Conservation (phyloP, 1,140 invertebrate species). For the Magallana gigas region DNA sequence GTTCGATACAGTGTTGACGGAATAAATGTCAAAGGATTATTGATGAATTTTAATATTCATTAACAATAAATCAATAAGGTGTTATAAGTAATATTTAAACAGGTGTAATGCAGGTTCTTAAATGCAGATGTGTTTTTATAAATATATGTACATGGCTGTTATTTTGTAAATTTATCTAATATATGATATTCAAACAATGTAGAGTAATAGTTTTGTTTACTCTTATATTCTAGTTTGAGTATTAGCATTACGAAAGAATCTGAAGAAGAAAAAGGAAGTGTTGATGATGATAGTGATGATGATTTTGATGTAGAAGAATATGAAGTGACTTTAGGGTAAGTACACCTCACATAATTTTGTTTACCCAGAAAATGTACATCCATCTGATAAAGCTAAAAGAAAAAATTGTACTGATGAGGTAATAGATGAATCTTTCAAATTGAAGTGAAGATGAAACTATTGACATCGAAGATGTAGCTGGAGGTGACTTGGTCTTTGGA, state of each 20-base stretch:
- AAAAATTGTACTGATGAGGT: background rate
- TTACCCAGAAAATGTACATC: background rate
- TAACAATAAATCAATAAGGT: no score
- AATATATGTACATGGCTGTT: no score
- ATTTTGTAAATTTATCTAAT: background rate
- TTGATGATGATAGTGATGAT: constrained; percentile 1
- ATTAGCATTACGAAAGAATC: background rate
- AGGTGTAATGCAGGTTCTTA: no score
- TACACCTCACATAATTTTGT: background rate
- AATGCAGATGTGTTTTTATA: no score
- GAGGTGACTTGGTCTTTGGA: background rate
- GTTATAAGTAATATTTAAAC: no score
- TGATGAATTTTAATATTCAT: no score
- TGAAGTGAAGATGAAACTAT: background rate
- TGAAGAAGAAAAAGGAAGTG: background rate
- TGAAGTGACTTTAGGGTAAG: constrained; percentile 15
- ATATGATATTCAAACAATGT: background rate
- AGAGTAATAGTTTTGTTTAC: background rate
- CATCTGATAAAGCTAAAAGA: background rate
- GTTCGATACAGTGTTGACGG: no score
- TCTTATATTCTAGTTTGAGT: background rate
- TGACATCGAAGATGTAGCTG: constrained; percentile 19
- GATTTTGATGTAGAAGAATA: background rate
- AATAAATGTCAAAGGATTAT: no score
- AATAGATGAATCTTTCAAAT: background rate